These are phyloP conservation scores for Triplophysa bombifrons DNA, from an alignment of 2,797 vertebrate species.

Conservation along the genomic window DNA sequence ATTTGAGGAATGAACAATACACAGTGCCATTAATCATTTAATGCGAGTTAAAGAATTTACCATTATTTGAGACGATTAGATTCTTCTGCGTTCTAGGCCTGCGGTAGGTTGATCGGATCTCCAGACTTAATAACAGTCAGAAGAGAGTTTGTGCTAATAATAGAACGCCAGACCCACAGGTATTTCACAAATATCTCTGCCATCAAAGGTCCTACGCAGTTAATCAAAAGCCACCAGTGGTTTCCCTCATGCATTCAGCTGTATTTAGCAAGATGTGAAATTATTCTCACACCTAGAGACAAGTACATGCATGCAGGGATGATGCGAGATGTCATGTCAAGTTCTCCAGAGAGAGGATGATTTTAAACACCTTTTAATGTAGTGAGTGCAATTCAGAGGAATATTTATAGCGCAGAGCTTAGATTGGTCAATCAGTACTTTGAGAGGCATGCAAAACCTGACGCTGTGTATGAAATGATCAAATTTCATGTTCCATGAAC, in stretches of 20 bases:
- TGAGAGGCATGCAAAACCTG: conserved; percentile 4
- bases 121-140: conserved; percentile 11
- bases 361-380: conserved; percentile 28
- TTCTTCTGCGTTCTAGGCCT: conserved; percentile 4
- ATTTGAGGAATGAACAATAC: conserved; percentile 16
- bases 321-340: conserved; percentile 8
- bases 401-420: conserved; percentile 31
- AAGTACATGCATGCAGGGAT: conserved; percentile 44
- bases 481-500: conserved; percentile 26
- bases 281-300: conserved; percentile 38
- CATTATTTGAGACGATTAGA: conserved; percentile 24
- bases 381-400: conserved; percentile 16
- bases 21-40: conserved; percentile 29
- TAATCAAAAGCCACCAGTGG: conserved; percentile 50
- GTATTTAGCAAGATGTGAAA: conserved; percentile 45
- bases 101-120: not conserved
- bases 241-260: conserved; percentile 40
- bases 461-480: conserved; percentile 17
- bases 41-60: conserved; percentile 17
- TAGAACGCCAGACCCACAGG: conserved; percentile 32
- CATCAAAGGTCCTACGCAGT: conserved; percentile 41
- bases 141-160: conserved; percentile 16
- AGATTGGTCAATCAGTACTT: conserved; percentile 29
- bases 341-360: conserved; percentile 28
- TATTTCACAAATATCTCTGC: conserved; percentile 42